A percentile compares a stretch with the other conserved stretches of the same genome.
Evolutionary conservation across 2,888 invertebrate species (phyloP).

Genomic region (Drosophila antonietae): DNA sequence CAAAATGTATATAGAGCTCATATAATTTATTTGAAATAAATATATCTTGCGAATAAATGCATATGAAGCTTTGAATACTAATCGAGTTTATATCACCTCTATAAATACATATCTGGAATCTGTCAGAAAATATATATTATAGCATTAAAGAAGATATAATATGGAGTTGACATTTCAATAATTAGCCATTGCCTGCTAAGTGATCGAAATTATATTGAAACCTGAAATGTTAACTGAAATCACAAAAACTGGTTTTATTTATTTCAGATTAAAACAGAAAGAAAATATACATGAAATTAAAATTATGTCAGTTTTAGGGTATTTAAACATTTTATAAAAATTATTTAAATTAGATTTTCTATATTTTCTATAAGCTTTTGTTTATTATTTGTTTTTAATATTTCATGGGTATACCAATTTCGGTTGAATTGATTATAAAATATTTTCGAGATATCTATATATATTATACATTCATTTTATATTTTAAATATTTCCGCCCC

Average conservation of each 20-base stretch:
- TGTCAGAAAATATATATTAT: background rate
- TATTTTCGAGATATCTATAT: background rate
- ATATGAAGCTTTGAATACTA: background rate
- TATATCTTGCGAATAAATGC: background rate
- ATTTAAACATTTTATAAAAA: background rate
- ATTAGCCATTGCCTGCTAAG: conserved; percentile 30
- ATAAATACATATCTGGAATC: background rate
- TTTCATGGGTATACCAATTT: background rate
- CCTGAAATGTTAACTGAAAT: background rate
- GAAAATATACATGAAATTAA: background rate
- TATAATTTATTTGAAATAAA: background rate
- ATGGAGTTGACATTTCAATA: conserved; percentile 37
- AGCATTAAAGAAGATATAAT: background rate
- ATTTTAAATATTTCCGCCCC: background rate
- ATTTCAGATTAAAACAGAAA: background rate
- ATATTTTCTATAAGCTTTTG: background rate
- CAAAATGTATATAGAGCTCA: background rate
- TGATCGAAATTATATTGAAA: conserved; percentile 17
- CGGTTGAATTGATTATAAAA: background rate
- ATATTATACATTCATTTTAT: too few relatives aligned
- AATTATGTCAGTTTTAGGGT: background rate
- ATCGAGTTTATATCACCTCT: background rate
- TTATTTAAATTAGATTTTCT: background rate
- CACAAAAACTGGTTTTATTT: conserved; percentile 1
- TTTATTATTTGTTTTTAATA: background rate